phyloP scores from a whole-genome alignment of 2,888 invertebrate genomes.

The Tetragnatha montana region DNA sequence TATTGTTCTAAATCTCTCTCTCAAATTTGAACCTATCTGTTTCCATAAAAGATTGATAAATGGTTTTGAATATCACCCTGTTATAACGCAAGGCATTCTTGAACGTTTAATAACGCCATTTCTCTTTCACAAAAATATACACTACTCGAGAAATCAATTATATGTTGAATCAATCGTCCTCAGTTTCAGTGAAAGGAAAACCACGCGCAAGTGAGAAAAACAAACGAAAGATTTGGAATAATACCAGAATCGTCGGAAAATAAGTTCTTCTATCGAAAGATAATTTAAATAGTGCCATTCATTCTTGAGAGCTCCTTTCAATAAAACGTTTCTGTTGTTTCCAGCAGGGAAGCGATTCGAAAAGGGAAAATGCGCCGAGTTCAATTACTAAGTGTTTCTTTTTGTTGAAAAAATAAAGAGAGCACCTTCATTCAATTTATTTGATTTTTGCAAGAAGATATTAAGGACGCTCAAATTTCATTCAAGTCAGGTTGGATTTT shows the following conservation, averaged over 20 bases:
- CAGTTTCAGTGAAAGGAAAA: neutral
- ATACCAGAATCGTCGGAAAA: neutral
- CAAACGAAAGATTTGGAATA: neutral
- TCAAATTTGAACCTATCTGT: no score
- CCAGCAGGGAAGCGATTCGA: slow-evolving; percentile 5
- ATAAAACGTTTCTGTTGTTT: slow-evolving; percentile 11
- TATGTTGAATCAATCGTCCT: no score
- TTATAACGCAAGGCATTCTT: no score
- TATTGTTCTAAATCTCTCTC: no score
- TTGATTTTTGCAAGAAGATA: neutral
- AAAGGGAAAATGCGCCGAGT: neutral
- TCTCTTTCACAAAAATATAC: no score
- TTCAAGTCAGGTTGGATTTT: slow-evolving; percentile 26
- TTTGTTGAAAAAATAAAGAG: slow-evolving; percentile 2
- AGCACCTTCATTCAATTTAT: slow-evolving; percentile 2
- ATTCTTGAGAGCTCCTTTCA: slow-evolving; percentile 2
- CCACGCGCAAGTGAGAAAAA: neutral
- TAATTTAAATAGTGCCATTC: neutral
- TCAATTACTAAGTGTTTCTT: slow-evolving; percentile 29
- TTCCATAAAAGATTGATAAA: no score
- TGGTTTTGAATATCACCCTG: no score
- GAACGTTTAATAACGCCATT: no score
- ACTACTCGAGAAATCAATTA: no score
- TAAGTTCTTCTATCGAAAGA: neutral
- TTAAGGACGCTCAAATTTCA: slow-evolving; percentile 29